These are phyloP conservation scores for Drosophila niveifrons DNA, from an alignment of 2,888 invertebrate species.

Conservation along the genomic window DNA sequence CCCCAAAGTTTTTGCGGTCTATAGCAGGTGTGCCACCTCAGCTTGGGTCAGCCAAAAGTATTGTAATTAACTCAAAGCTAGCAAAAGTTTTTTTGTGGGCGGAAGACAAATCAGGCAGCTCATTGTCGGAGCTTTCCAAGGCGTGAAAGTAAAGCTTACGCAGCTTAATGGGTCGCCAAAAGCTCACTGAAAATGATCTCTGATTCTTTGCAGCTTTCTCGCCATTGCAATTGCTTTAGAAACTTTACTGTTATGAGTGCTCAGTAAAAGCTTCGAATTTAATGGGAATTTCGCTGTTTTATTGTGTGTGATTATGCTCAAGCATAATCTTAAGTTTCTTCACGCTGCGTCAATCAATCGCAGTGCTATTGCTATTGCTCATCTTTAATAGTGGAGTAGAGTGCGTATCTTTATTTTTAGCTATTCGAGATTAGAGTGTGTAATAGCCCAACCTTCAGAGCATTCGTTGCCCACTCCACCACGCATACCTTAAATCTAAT, in stretches of 20 bases:
- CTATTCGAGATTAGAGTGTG: not conserved
- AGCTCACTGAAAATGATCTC: not conserved
- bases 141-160: not conserved
- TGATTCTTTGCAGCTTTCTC: not conserved
- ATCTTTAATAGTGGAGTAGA: not conserved
- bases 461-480: constrained; percentile 1
- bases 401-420: constrained; percentile 2
- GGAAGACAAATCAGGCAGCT: not conserved
- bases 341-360: not conserved
- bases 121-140: not conserved
- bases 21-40: constrained; percentile 32
- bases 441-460: not conserved
- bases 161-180: not conserved
- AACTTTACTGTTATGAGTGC: too few species aligned
- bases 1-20: constrained; percentile 17
- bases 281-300: not conserved
- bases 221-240: too few species aligned
- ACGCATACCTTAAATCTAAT: constrained; percentile 36
- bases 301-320: not conserved
- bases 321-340: not conserved
- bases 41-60: constrained; percentile 19
- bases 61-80: constrained; percentile 36
- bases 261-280: not conserved
- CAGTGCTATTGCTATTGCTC: not conserved
- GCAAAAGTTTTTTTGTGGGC: constrained; percentile 13